Percentiles rank a stretch among this genome's conserved stretches.
Evolutionary conservation across 1,140 invertebrate genomes (phyloP).

Genomic region (Antheraea pernyi): DNA sequence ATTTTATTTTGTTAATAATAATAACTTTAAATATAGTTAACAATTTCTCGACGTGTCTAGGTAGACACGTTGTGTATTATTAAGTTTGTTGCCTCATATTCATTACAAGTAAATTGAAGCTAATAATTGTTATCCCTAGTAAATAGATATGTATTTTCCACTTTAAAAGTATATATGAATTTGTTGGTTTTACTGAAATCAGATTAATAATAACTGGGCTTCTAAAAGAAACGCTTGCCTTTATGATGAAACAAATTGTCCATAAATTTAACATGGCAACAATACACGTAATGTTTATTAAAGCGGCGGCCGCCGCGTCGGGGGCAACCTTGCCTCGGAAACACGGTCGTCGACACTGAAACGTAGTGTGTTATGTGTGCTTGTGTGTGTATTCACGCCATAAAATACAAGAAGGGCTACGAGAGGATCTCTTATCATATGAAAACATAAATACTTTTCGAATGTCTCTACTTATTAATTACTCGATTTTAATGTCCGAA

Average conservation of each 20-base stretch:
- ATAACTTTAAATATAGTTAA: too few species aligned
- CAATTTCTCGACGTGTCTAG: too few species aligned
- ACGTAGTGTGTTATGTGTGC: background rate
- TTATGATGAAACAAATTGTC: background rate
- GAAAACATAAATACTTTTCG: background rate
- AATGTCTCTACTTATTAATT: too few species aligned
- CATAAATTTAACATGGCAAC: background rate
- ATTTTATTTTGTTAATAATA: too few species aligned
- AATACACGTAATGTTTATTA: conserved; percentile 4
- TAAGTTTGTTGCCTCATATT: too few species aligned
- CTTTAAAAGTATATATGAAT: too few species aligned
- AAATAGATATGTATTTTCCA: too few species aligned
- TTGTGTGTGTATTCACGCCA: background rate
- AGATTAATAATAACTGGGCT: background rate
- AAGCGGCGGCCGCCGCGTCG: background rate
- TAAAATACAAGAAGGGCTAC: background rate
- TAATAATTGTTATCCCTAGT: too few species aligned
- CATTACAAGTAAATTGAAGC: too few species aligned
- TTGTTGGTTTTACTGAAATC: too few species aligned
- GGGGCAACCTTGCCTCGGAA: conserved; percentile 12
- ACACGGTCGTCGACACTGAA: conserved; percentile 14
- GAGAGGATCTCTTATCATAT: background rate
- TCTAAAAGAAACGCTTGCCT: background rate
- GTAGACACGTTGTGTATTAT: too few species aligned
- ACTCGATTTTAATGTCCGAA: too few species aligned